These are phyloP conservation scores for Acanthopleura granulata DNA, from an alignment of 2,888 invertebrate species.

Conservation along the genomic window DNA sequence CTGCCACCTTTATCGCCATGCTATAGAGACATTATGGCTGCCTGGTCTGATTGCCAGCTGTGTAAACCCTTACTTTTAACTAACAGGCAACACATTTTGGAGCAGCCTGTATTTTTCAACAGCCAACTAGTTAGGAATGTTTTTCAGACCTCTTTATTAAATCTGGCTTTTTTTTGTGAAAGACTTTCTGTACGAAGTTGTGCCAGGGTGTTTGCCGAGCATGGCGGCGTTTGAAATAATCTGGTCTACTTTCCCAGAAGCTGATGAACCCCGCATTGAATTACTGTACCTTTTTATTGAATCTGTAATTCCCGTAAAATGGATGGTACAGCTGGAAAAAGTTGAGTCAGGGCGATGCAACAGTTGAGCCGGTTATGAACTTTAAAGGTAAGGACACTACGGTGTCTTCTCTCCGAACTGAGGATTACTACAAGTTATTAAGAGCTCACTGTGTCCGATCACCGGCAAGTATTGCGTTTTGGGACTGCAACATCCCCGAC, in stretches of 20 bases:
- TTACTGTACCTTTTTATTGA: not conserved
- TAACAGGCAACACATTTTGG: not conserved
- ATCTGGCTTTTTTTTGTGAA: not conserved
- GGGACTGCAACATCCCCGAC: too few species aligned
- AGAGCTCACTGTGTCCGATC: too few species aligned
- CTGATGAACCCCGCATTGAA: not conserved
- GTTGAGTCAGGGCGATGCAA: too few species aligned
- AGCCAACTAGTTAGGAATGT: not conserved
- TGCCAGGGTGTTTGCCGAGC: not conserved
- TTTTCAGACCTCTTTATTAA: not conserved
- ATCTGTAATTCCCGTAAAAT: not conserved
- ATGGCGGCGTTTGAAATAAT: not conserved
- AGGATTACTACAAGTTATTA: too few species aligned
- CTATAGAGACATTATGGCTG: not conserved
- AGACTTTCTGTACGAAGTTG: not conserved
- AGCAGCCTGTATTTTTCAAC: constrained; percentile 5
- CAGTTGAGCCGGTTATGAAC: too few species aligned
- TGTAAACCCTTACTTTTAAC: not conserved
- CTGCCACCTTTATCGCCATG: too few species aligned
- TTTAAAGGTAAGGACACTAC: too few species aligned
- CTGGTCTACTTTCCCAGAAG: not conserved
- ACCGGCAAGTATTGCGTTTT: too few species aligned
- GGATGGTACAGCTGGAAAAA: not conserved
- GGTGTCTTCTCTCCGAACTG: too few species aligned
- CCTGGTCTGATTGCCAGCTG: not conserved